Evolutionary conservation across 2,797 vertebrate species (phyloP).

Genomic region (Sebastes matsubarae): DNA sequence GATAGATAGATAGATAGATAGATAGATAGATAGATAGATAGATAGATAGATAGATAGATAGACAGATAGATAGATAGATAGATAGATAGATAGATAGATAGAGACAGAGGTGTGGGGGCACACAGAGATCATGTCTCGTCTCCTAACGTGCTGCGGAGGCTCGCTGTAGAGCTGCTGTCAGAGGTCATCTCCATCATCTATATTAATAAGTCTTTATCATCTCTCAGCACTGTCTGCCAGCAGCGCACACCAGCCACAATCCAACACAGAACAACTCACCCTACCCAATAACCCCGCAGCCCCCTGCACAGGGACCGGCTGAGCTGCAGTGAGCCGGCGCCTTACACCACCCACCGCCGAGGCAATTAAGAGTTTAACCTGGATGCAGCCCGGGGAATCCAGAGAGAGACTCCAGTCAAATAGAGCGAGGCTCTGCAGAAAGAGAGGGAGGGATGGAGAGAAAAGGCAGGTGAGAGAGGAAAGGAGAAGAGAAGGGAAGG

Average conservation of each 20-base stretch:
- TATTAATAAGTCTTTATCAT: conserved; percentile 78
- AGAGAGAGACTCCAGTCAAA: conserved; percentile 74
- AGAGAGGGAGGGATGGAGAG: background rate
- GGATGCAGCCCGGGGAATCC: conserved; percentile 73
- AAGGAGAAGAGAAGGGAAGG: background rate
- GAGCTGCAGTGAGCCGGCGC: conserved; percentile 67
- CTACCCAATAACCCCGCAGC: conserved; percentile 44
- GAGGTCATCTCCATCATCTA: conserved; percentile 75
- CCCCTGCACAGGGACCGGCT: conserved; percentile 63
- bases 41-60: conserved; percentile 2
- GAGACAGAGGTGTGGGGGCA: conserved; percentile 9
- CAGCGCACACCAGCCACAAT: conserved; percentile 45
- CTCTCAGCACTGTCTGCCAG: conserved; percentile 47
- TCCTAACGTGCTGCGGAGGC: conserved; percentile 9
- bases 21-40: no score
- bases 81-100: conserved; percentile 23
- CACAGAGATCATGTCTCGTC: conserved; percentile 31
- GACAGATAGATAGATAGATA: conserved; percentile 10
- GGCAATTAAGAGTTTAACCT: conserved; percentile 80
- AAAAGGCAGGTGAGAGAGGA: background rate
- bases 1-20: no score
- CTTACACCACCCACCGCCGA: conserved; percentile 75
- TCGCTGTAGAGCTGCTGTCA: conserved; percentile 62
- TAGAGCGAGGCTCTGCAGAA: conserved; percentile 62
- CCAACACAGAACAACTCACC: conserved; percentile 56